Percentiles rank a stretch among this genome's conserved stretches.
Conservation (phyloP, 2,113 vertebrate genomes). For the Neoarius graeffei region DNA sequence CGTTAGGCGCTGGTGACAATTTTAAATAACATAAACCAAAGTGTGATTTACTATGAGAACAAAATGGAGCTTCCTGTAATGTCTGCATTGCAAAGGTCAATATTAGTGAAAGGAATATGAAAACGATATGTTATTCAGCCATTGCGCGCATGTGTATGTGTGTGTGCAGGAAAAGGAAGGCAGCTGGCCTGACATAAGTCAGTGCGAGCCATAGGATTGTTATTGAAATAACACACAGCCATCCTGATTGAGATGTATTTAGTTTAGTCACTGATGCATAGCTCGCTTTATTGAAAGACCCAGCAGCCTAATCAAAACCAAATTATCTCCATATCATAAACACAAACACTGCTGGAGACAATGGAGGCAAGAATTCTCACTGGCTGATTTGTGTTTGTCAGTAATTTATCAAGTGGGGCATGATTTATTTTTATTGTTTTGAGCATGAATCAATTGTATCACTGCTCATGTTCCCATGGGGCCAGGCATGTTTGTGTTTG, state of each 20-base stretch:
- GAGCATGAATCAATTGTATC: constrained; percentile 31
- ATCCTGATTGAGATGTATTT: constrained; percentile 69
- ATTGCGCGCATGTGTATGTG: not conserved
- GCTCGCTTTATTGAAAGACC: constrained; percentile 54
- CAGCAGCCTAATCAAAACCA: constrained; percentile 61
- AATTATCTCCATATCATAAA: constrained; percentile 69
- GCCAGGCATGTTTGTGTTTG: constrained; percentile 22
- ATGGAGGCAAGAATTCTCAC: constrained; percentile 36
- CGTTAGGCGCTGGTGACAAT: not conserved
- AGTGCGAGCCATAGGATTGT: constrained; percentile 52
- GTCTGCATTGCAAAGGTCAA: not conserved
- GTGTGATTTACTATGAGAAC: not conserved
- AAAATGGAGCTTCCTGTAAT: not conserved
- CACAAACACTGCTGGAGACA: constrained; percentile 44
- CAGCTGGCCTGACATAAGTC: constrained; percentile 52
- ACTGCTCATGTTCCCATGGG: not conserved
- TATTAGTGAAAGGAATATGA: not conserved
- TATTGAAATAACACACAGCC: constrained; percentile 63
- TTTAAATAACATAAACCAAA: not conserved
- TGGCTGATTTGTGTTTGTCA: constrained; percentile 42
- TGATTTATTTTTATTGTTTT: constrained; percentile 39
- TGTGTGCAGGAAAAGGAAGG: not conserved
- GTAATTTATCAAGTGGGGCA: constrained; percentile 33
- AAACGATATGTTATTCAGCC: not conserved
- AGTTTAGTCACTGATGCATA: constrained; percentile 70